phyloP scores from a whole-genome alignment of 2,113 vertebrate species.

The Nycticryphes semicollaris region DNA sequence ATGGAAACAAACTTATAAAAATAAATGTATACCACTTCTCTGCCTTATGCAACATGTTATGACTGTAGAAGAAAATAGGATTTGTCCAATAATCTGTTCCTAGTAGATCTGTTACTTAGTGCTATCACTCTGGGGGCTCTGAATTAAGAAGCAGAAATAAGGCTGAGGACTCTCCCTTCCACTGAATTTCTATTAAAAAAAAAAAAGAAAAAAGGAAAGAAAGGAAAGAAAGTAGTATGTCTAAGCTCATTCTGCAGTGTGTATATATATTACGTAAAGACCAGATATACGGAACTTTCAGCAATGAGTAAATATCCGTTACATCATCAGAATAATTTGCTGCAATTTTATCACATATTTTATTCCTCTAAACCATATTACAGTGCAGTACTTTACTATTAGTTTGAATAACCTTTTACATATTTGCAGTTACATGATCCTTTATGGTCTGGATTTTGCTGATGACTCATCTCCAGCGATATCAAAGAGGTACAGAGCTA shows the following conservation, averaged over 20 bases:
- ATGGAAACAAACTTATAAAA: neutral
- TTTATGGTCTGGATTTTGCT: neutral
- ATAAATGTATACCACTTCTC: neutral
- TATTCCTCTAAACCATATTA: neutral
- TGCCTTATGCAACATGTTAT: neutral
- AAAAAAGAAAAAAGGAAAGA: neutral
- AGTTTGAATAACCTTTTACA: neutral
- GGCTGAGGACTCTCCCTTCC: neutral
- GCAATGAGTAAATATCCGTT: neutral
- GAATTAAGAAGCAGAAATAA: neutral
- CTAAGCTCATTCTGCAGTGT: neutral
- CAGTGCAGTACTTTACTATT: neutral
- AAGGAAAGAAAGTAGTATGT: neutral
- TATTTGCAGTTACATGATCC: neutral
- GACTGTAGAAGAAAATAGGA: neutral
- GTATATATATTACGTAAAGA: neutral
- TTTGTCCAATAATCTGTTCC: neutral
- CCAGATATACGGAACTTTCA: neutral
- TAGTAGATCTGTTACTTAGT: neutral
- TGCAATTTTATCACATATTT: neutral
- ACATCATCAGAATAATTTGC: neutral
- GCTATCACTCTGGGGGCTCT: neutral
- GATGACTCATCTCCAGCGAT: constrained; percentile 19
- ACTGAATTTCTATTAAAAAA: neutral
- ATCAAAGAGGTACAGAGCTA: neutral